A percentile compares a stretch with the other conserved stretches of the same genome.
Conservation (phyloP, 1,140 invertebrate genomes). For the Vanessa atalanta region DNA sequence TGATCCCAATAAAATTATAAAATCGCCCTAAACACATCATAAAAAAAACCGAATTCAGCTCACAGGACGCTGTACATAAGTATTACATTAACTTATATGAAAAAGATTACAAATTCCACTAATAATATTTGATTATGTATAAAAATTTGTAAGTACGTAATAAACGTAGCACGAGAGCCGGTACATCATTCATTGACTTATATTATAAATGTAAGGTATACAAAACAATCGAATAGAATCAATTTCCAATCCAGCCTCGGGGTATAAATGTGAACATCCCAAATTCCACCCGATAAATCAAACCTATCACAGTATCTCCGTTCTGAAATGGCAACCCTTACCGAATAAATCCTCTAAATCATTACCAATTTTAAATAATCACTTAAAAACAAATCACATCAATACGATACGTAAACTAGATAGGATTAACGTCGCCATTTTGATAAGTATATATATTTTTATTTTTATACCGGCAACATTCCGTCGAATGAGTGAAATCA, state of each 20-base stretch:
- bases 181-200: neutral
- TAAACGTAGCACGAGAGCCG: slow-evolving; percentile 6
- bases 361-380: slow-evolving; percentile 32
- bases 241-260: neutral
- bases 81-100: slow-evolving; percentile 21
- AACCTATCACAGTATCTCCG: slow-evolving; percentile 38
- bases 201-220: neutral
- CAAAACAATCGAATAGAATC: slow-evolving; percentile 7
- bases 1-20: slow-evolving; percentile 7
- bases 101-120: slow-evolving; percentile 23
- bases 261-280: neutral
- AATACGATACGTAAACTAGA: slow-evolving; percentile 37
- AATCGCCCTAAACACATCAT: slow-evolving; percentile 4
- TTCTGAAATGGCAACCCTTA: slow-evolving; percentile 30
- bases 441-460: slow-evolving; percentile 7
- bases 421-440: slow-evolving; percentile 38
- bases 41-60: slow-evolving; percentile 7
- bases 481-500: neutral
- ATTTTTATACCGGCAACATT: slow-evolving; percentile 20
- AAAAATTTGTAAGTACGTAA: slow-evolving; percentile 30
- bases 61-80: slow-evolving; percentile 15
- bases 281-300: slow-evolving; percentile 9
- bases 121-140: slow-evolving; percentile 32
- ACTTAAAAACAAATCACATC: slow-evolving; percentile 38
- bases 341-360: slow-evolving; percentile 25